Evolutionary conservation across 2,888 invertebrate species (phyloP), one percentile per base, ranked within the genome.

Genomic region (Torymus texanus): DNA sequence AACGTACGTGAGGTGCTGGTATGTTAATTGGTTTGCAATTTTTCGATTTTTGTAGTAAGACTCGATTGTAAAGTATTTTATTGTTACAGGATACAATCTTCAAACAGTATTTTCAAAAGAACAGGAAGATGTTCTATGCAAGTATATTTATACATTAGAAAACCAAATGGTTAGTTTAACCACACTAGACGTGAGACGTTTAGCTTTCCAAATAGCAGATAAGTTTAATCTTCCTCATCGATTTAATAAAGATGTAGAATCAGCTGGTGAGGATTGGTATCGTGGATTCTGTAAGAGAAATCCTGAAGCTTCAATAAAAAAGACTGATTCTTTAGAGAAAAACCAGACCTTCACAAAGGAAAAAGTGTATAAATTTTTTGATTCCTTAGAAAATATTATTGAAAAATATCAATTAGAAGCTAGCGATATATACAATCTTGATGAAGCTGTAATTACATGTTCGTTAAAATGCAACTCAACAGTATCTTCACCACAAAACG

Each of bases 231-330:
- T 41, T 41, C 41, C 41, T 41, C 67, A 74, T 24, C n/a, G 68
- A n/a, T 74, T 78, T 51, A 78, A 78, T 16, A 74, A 62, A 63
- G 18, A 56, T n/a, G 58, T 16, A 24, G 63, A 12, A 51, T 16
- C 67, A 16, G 65, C 68, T 63, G 74, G 68, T 51, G 68, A 78
- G 51, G 63, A 78, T 24, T 68, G 68, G 74, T 74, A 58, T 24
- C 62, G 41, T 61, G 73, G 56, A 68, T 78, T 78, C 58, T 62
- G 74, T 8, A 74, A 74, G 21, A 70, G 74, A 29, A 73, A 74
- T 41, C 58, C 73, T 24, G 13, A 41, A 41, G 41, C 41, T 8
- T 41, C 41, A 8, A 8, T 41, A 41, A 41, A 41, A 41, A 41
- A 8, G 41, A 18, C 16, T 21, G 55, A 62, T 1, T 14, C 4